These are phyloP conservation scores for Pholis gunnellus DNA, from an alignment of 2,113 vertebrate species.

Conservation along the genomic window DNA sequence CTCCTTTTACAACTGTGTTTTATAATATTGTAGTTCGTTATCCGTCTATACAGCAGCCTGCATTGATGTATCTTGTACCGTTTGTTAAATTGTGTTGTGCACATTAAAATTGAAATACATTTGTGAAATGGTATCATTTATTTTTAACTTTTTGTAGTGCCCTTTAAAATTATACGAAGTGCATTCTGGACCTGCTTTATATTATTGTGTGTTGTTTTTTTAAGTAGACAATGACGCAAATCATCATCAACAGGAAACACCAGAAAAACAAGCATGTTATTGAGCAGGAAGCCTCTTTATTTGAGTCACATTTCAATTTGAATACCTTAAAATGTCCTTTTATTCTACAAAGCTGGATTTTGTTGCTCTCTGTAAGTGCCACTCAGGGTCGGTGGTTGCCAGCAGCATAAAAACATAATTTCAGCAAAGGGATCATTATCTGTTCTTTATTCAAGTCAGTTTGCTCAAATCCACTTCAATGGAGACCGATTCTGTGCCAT, in stretches of 20 bases:
- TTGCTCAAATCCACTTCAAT: too few relatives aligned
- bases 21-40: not conserved
- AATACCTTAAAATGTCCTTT: not conserved
- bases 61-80: not conserved
- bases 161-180: not conserved
- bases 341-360: not conserved
- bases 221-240: not conserved
- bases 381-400: not conserved
- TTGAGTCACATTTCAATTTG: not conserved
- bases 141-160: not conserved
- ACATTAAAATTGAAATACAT: not conserved
- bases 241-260: not conserved
- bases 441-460: not conserved
- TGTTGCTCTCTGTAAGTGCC: not conserved
- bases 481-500: not conserved
- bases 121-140: not conserved
- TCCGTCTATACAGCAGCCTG: not conserved
- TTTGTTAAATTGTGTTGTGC: not conserved
- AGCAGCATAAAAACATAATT: not conserved
- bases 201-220: not conserved
- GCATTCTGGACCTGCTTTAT: not conserved
- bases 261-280: not conserved
- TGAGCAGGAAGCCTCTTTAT: constrained; percentile 1
- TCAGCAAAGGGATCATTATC: not conserved
- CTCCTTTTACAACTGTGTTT: not conserved